A percentile compares a stretch with the other conserved stretches of the same genome.
These are phyloP conservation scores for Hypothenemus hampei DNA, from an alignment of 1,140 invertebrate species.

Conservation along the genomic window DNA sequence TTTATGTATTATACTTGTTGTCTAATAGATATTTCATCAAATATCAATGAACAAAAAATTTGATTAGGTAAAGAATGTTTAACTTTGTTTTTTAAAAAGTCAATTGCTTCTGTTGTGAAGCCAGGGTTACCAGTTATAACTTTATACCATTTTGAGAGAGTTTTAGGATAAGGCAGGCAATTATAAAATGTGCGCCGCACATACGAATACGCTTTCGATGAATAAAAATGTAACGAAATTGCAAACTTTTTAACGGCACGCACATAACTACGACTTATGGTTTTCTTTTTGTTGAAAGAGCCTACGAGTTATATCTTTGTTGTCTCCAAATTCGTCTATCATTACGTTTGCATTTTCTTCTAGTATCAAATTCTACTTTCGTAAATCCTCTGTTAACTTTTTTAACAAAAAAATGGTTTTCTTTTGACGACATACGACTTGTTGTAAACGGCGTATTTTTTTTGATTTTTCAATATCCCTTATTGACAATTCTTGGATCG, in stretches of 20 bases:
- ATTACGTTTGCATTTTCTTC: slow-evolving; percentile 7
- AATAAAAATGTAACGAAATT: slow-evolving; percentile 41
- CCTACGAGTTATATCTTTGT: slow-evolving; percentile 15
- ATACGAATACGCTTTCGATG: slow-evolving; percentile 41
- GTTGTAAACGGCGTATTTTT: slow-evolving; percentile 8
- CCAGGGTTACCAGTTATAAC: slow-evolving; percentile 29
- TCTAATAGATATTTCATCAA: slow-evolving; percentile 23
- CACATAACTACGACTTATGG: slow-evolving; percentile 2
- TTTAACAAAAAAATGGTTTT: neutral
- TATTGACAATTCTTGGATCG: neutral
- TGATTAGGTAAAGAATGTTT: neutral
- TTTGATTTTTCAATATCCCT: neutral
- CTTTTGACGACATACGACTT: slow-evolving; percentile 4
- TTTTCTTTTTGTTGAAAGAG: slow-evolving; percentile 15
- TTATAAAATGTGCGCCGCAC: slow-evolving; percentile 39
- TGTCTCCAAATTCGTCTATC: slow-evolving; percentile 14
- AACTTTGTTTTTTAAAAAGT: slow-evolving; percentile 10
- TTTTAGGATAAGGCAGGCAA: slow-evolving; percentile 37
- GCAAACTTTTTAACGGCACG: slow-evolving; percentile 35
- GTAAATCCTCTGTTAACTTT: neutral
- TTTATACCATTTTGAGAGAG: slow-evolving; percentile 40
- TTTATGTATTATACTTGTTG: slow-evolving; percentile 13
- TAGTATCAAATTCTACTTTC: slow-evolving; percentile 13
- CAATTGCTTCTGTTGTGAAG: slow-evolving; percentile 21
- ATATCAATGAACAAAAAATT: slow-evolving; percentile 12